Base-by-base conservation (phyloP, 2,888 invertebrate species). In the Minunthozetes semirufus region DNA sequence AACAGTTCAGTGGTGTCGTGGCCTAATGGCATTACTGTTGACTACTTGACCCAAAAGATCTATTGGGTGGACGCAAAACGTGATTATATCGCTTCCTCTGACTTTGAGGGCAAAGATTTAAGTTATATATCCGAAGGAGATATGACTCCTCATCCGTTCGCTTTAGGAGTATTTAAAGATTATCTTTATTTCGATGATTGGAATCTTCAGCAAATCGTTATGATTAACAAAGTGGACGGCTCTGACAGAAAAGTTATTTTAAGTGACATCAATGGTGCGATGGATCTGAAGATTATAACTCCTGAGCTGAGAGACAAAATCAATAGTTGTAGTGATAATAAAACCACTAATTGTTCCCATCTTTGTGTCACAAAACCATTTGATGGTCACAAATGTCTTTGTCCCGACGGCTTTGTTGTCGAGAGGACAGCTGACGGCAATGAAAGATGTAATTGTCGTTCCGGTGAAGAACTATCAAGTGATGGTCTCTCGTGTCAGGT, bases 1-100 rank as follows among this genome's bases (percentile, higher is more conserved):
- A 80, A 81, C 48, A 87, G 86, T 75, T 87, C 88, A 0, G 78
- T 79, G 11, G 90, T 94, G 0, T 87, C 89, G 0, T 99, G 99
- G 99, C 98, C 98, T 0, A 99, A 99, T 83, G 98, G 97, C 0
- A 83, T 99, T n/a, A 93, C 98, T 0, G 90, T 99, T 76, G 98
- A 99, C 81, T 97, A 94, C 83, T 93, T 96, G 82, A 93, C 96
- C 0, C 93, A 97, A 80, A 87, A 92, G 80, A 88, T 99, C 66
- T 98, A 93, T 85, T 99, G 93, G 91, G 98, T 96, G 0, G 99
- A 99, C 83, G 98, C 98, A 79, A 97, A 97, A 84, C 87, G 97
- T 79, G 96, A 99, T 83, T 97, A 97, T 81, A 95, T 99, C 72
- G 98, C 96, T 46, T 85, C 78, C 79, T 89, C 93, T 0, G 94